Base-by-base conservation (phyloP, 2,888 invertebrate species). In the Marronus borbonicus region DNA sequence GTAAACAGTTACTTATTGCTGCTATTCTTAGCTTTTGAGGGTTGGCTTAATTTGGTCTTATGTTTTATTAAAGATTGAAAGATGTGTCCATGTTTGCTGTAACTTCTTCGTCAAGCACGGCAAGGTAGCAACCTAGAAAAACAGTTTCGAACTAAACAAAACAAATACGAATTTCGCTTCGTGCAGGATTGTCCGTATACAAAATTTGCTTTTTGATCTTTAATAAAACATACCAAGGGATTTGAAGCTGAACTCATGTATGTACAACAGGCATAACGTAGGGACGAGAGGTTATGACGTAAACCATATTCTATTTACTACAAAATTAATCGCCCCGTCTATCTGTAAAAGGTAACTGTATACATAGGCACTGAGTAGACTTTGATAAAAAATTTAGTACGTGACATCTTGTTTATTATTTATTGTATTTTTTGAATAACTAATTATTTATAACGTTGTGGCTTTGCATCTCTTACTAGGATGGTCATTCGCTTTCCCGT, bases 341-440 rank as follows among this genome's bases (percentile, higher is more conserved):
- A 12, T 20, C 14, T 24, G 28, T 2, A 39, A 39, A 39, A 10
- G 39, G 39, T 10, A 39, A 39, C 4, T 44, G 44, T 44, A 12
- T 7, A 44, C 44, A 55, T 55, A 17, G 55, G 55, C 7, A n/a
- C 14, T 17, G 24, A 7, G 28, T 20, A n/a, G 28, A 44, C 39
- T 66, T 66, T 66, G 66, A 66, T 66, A 44, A 66, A 66, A 66
- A 66, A 66, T 66, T 66, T 28, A 66, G 44, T 44, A 66, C 39
- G 20, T 28, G 8, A 66, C 17, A 17, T 20, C 4, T 44, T n/a
- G 20, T 44, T 24, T 4, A 66, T 14, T 65, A 65, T 66, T 66
- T 66, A 66, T 66, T 17, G 39, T 8, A 66, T 39, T 66, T 44
- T 65, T 66, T 17, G 66, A 66, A 44, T 66, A 44, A 66, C 44